Percentiles rank a stretch among this genome's conserved stretches.
Conservation (phyloP, 2,113 vertebrate genomes). For the Gopherus evgoodei region DNA sequence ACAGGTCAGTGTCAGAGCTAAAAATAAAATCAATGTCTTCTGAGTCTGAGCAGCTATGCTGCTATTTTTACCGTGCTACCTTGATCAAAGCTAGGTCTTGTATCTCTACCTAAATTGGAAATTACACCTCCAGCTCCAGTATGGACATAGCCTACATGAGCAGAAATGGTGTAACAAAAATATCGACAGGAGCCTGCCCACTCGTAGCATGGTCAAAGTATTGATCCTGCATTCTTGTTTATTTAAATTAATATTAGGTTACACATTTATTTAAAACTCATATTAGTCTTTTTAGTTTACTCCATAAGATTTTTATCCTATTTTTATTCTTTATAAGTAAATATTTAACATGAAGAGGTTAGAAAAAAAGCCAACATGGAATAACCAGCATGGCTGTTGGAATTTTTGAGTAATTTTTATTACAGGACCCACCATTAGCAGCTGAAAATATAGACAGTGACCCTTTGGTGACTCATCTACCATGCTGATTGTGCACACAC, state of each 20-base stretch:
- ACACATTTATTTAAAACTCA: not conserved
- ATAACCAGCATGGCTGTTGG: accelerated
- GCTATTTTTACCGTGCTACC: no score
- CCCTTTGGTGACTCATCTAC: not conserved
- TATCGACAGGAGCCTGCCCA: not conserved
- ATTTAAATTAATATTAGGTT: not conserved
- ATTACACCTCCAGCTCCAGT: no score
- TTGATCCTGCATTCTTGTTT: not conserved
- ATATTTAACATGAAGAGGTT: not conserved
- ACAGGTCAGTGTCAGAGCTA: not conserved
- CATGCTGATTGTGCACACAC: accelerated
- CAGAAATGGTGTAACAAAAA: not conserved
- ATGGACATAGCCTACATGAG: no score
- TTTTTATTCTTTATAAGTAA: not conserved
- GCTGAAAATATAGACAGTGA: not conserved
- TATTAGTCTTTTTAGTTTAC: not conserved
- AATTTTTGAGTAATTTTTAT: not conserved
- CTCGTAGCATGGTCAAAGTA: not conserved
- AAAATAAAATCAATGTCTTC: not conserved
- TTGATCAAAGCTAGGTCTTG: no score
- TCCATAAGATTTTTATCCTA: not conserved
- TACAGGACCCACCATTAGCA: not conserved
- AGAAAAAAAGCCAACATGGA: not conserved
- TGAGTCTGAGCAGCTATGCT: not conserved
- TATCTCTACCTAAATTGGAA: no score